A percentile compares a stretch with the other conserved stretches of the same genome.
Evolutionary conservation across 1,140 invertebrate species (phyloP).

Genomic region (Capitella teleta): DNA sequence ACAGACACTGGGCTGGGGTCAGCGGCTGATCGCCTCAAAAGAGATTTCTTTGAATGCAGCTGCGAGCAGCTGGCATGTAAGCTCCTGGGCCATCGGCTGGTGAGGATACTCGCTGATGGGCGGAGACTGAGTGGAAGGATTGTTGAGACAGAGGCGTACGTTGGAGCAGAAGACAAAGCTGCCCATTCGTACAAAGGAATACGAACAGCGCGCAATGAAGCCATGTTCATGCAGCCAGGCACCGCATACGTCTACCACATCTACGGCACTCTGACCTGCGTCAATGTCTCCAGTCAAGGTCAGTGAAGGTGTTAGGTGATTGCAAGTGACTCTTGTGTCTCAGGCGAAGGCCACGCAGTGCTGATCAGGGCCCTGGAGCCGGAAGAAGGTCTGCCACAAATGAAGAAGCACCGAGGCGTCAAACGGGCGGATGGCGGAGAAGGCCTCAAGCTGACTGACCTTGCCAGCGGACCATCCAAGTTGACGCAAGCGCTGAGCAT

Average conservation of each 20-base stretch:
- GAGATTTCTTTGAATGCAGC: too few species aligned
- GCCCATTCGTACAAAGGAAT: constrained; percentile 58
- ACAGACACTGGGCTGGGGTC: too few species aligned
- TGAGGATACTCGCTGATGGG: constrained; percentile 48
- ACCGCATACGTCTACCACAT: constrained; percentile 69
- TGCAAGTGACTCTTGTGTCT: too few species aligned
- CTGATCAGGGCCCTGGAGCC: constrained; percentile 62
- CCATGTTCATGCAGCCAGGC: constrained; percentile 71
- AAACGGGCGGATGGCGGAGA: constrained; percentile 17
- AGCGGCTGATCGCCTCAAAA: too few species aligned
- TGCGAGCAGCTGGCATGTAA: constrained; percentile 46
- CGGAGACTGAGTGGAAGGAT: constrained; percentile 53
- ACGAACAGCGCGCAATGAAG: constrained; percentile 55
- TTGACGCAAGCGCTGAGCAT: constrained; percentile 59
- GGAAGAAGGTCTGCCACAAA: constrained; percentile 50
- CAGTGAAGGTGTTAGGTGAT: too few species aligned
- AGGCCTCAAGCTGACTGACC: constrained; percentile 46
- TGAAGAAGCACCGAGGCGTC: constrained; percentile 44
- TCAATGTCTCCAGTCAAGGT: constrained; percentile 70
- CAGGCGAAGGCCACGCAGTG: constrained; percentile 57
- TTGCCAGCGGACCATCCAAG: constrained; percentile 69
- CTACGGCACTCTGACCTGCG: constrained; percentile 72
- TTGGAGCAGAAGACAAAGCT: constrained; percentile 59
- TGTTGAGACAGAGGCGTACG: constrained; percentile 69
- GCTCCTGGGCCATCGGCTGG: constrained; percentile 51